Conservation (phyloP, 2,888 invertebrate species). For the Ophioninae sp. region DNA sequence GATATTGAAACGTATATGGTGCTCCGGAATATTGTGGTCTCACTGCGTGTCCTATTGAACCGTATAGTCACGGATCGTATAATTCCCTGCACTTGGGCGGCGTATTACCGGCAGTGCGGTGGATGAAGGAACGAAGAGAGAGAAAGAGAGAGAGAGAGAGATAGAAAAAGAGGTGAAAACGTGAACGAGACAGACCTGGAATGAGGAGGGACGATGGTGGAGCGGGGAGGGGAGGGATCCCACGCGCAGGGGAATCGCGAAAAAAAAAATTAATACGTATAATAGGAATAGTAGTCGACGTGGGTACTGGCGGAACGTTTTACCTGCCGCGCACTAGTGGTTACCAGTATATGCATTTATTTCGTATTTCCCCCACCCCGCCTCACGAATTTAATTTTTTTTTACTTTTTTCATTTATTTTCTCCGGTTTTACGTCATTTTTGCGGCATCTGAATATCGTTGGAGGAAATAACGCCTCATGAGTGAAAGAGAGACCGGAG, state of each 20-base stretch:
- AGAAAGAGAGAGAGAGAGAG: too few relatives aligned
- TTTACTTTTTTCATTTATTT: slow-evolving; percentile 1
- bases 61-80: slow-evolving; percentile 57
- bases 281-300: slow-evolving; percentile 40
- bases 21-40: slow-evolving; percentile 42
- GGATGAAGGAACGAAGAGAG: background rate
- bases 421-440: slow-evolving; percentile 22
- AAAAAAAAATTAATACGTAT: slow-evolving; percentile 13
- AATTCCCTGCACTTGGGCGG: slow-evolving; percentile 47
- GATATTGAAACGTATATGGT: slow-evolving; percentile 38
- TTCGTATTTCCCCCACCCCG: background rate
- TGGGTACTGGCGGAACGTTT: slow-evolving; percentile 35
- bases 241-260: background rate
- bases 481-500: background rate
- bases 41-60: slow-evolving; percentile 40
- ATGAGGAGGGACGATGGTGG: background rate
- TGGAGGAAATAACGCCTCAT: slow-evolving; percentile 40
- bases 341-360: slow-evolving; percentile 24
- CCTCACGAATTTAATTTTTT: slow-evolving; percentile 4
- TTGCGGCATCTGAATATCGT: slow-evolving; percentile 27
- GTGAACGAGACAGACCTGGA: slow-evolving; percentile 11
- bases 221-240: background rate
- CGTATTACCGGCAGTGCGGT: slow-evolving; percentile 18
- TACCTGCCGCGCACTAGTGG: slow-evolving; percentile 54
- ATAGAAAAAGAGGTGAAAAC: background rate